Base-by-base conservation (phyloP, 1,140 invertebrate species). In the Drosophila repletoides region DNA sequence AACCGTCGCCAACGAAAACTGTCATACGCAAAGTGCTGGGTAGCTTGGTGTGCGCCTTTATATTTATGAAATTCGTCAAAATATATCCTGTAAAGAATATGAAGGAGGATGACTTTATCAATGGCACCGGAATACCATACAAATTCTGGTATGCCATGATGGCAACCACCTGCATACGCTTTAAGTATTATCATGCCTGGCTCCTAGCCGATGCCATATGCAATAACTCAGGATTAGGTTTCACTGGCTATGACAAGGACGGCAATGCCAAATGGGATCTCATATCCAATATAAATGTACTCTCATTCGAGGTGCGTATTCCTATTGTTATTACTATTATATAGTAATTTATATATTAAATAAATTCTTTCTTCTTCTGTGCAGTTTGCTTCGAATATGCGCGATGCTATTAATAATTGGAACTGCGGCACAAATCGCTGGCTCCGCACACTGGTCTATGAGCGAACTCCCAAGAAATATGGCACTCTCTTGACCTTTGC, bases 171-270 rank as follows among this genome's bases (percentile, higher is more conserved):
- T 91, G 96, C 28, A 94, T 95, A 55, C 93, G 97, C 59, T 95
- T 95, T 88, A 98, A 98, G 91, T 99, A 99, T 92, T 99, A 99
- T 91, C 96, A 98, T 89, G 98, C 97, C 2, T 99, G 98, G 98
- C 92, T 97, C 26, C 91, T 99, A 38, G 96, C 96, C 5, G 98
- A 99, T 91, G 95, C 96, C 0, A 95, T 98, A 70, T 98, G 97
- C 89, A 98, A 99, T 90, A 95, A 97, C 83, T 96, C 95, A 5
- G 98, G 98, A 1, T 93, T 99, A 65, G 98, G 98, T 6, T 98
- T 96, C 89, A 95, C 94, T 84, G 97, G 97, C 0, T 96, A 94
- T 75, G 93, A 95, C 76, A 91, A 93, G 28, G 91, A 95, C 60
- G 96, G 96, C 21, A 91, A 92, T 22, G 76, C 91, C 5, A 91